Evolutionary conservation across 2,113 vertebrate genomes (phyloP).

Genomic region (Megatriorchis doriae): DNA sequence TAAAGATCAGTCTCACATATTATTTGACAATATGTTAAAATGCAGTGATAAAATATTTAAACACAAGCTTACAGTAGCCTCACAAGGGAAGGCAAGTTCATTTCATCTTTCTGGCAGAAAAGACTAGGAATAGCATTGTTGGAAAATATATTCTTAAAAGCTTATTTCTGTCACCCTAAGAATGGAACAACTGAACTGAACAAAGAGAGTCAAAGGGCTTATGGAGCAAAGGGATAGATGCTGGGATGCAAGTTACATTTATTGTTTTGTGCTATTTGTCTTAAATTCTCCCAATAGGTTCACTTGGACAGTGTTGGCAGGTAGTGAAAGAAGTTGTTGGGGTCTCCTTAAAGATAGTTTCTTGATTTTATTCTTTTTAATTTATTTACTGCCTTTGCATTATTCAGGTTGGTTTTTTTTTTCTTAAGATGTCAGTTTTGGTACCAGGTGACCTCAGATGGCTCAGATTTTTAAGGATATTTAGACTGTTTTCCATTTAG

Average conservation of each 20-base stretch:
- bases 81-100: neutral
- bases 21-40: neutral
- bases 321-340: neutral
- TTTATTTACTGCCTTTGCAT: neutral
- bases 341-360: neutral
- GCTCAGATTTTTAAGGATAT: neutral
- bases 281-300: neutral
- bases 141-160: neutral
- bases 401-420: accelerated
- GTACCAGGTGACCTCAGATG: neutral
- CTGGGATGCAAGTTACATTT: neutral
- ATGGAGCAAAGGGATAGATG: neutral
- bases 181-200: neutral
- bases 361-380: neutral
- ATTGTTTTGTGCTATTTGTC: neutral
- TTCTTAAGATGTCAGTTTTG: neutral
- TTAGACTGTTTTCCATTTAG: neutral
- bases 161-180: neutral
- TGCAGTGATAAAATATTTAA: neutral
- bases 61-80: neutral
- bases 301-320: neutral
- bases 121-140: neutral
- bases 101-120: neutral
- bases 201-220: neutral
- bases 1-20: neutral